Base-by-base conservation (phyloP, 2,888 invertebrate species). In the Piscicola geometra region DNA sequence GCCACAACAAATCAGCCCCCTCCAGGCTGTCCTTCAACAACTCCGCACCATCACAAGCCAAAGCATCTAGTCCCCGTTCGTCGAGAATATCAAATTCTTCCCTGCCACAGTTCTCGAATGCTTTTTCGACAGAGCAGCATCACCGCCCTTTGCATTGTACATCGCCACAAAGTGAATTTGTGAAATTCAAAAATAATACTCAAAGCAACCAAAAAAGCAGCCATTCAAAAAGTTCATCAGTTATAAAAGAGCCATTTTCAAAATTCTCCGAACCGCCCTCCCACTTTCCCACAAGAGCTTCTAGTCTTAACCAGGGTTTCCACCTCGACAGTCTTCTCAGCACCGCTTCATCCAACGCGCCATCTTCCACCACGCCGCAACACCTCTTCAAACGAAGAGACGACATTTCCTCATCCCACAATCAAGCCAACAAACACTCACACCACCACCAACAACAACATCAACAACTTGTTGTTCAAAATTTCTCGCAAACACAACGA, bases 221-320 rank as follows among this genome's bases (percentile, higher is more conserved):
- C 25, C 25, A 56, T 56, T 25, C n/a, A 25, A 56, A 56, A 56
- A 56, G n/a, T 21, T 56, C 60, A 25, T 56, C 60, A 56, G 60
- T 56, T 5, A 56, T 56, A 25, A 56, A 56, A 56, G 60, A 56
- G 5, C 60, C 60, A 3, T 56, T 56, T 25, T 56, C 60, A 18
- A 56, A 18, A 56, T 56, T 56, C 21, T 56, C 60, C 3, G 60
- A 56, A 21, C 25, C 60, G 12, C n/a, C 60, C 3, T 5, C 12
- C 25, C 3, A 15, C 21, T 21, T 25, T 5, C 60, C 60, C 3
- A 9, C 21, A 56, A 56, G 60, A 56, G 60, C 60, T 56, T 56
- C 60, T 56, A 56, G 60, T 56, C 60, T 56, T 25, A 56, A 56
- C n/a, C 60, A 56, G 60, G 60, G 60, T 56, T 56, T 56, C 60